Percentiles rank a stretch among this genome's conserved stretches.
These are phyloP conservation scores for Crocallis elinguaria DNA, from an alignment of 2,888 invertebrate genomes.

Conservation along the genomic window DNA sequence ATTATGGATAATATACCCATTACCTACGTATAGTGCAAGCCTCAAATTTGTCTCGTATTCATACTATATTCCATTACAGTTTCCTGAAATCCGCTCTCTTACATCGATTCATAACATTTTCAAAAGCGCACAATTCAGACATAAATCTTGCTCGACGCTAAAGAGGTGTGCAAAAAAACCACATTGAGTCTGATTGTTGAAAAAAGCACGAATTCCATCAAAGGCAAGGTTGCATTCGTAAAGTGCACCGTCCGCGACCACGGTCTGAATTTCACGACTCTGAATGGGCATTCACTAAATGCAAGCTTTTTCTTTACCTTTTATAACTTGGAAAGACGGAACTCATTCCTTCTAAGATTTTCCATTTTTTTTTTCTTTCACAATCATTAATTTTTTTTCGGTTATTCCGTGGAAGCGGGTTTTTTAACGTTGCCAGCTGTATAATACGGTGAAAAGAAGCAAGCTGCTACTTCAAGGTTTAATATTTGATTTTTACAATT, in stretches of 20 bases:
- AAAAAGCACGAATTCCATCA: constrained; percentile 73
- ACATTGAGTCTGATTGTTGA: constrained; percentile 73
- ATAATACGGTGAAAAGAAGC: constrained; percentile 22
- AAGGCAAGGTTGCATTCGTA: constrained; percentile 74
- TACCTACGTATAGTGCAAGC: too few relatives aligned
- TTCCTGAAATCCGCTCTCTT: constrained; percentile 14
- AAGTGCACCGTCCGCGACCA: constrained; percentile 68
- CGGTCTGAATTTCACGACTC: constrained; percentile 73
- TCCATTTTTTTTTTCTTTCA: constrained; percentile 54
- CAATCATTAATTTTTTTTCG: constrained; percentile 67
- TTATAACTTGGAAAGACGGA: constrained; percentile 77
- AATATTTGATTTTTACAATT: too few relatives aligned
- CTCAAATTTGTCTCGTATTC: too few relatives aligned
- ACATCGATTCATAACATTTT: constrained; percentile 33
- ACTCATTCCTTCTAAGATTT: constrained; percentile 74
- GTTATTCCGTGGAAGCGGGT: constrained; percentile 37
- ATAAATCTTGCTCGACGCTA: constrained; percentile 43
- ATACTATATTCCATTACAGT: too few relatives aligned
- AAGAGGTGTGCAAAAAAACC: constrained; percentile 51
- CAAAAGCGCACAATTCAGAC: constrained; percentile 40
- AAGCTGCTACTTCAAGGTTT: too few relatives aligned
- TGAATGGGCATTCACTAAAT: constrained; percentile 83
- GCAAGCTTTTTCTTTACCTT: constrained; percentile 75
- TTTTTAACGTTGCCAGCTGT: constrained; percentile 40
- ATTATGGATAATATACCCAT: too few relatives aligned